phyloP scores from a whole-genome alignment of 2,888 invertebrate species.

The Melolontha melolontha region DNA sequence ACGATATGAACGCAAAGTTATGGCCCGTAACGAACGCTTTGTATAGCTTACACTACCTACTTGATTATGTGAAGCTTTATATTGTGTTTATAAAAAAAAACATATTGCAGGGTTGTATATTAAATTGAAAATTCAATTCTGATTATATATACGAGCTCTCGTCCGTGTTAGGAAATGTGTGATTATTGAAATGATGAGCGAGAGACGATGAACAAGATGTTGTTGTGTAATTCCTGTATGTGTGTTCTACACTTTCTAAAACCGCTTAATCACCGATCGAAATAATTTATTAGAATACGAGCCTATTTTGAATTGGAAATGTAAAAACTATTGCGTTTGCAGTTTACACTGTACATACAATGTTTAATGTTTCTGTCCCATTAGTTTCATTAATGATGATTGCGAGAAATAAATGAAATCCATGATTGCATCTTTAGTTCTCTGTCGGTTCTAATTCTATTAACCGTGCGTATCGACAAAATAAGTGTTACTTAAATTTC shows the following conservation, averaged over 20 bases:
- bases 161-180: slow-evolving; percentile 14
- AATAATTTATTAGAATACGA: slow-evolving; percentile 23
- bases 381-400: too few relatives aligned
- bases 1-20: slow-evolving; percentile 58
- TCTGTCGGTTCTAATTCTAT: too few relatives aligned
- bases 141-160: slow-evolving; percentile 38
- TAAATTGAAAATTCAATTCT: slow-evolving; percentile 48
- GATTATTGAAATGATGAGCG: slow-evolving; percentile 22
- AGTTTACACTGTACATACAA: slow-evolving; percentile 6
- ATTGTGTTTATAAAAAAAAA: slow-evolving; percentile 52
- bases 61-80: slow-evolving; percentile 57
- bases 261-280: slow-evolving; percentile 19
- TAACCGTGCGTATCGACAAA: too few relatives aligned
- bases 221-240: slow-evolving; percentile 9
- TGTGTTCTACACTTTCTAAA: slow-evolving; percentile 29
- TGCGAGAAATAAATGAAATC: too few relatives aligned
- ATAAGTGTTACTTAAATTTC: too few relatives aligned
- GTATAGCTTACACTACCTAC: slow-evolving; percentile 53
- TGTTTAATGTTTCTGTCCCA: too few relatives aligned
- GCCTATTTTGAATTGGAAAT: slow-evolving; percentile 12
- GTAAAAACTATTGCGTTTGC: slow-evolving; percentile 3
- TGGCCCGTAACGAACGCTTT: slow-evolving; percentile 63
- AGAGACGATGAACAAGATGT: background rate
- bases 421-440: too few relatives aligned
- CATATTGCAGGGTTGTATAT: slow-evolving; percentile 54